These are phyloP conservation scores for Collichthys lucidus DNA, from an alignment of 2,113 vertebrate genomes.

Conservation along the genomic window DNA sequence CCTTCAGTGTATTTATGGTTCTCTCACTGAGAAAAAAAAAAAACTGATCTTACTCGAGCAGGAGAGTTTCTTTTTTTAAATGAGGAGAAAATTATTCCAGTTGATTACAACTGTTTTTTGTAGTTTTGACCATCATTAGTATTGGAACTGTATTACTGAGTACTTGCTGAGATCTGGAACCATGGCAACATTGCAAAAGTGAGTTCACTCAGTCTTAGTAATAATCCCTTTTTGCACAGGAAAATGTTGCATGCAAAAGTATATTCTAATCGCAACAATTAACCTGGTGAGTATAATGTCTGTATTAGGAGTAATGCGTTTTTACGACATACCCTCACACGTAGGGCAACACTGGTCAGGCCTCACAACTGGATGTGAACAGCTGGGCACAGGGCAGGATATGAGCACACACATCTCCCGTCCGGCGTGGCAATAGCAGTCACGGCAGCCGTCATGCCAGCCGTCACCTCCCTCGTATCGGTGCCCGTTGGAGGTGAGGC, in stretches of 20 bases:
- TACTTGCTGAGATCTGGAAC: not conserved
- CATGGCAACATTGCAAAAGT: not conserved
- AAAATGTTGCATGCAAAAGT: no score
- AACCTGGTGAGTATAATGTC: no score
- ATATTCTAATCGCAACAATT: no score
- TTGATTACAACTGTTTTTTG: not conserved
- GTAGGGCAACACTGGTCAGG: slow-evolving; percentile 85
- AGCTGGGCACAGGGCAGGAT: slow-evolving; percentile 84
- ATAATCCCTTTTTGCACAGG: no score
- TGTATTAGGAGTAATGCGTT: no score
- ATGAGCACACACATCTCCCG: slow-evolving; percentile 88
- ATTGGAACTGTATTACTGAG: not conserved
- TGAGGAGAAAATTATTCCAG: not conserved
- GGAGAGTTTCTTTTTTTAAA: not conserved
- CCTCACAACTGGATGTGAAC: slow-evolving; percentile 81
- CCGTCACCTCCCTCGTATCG: slow-evolving; percentile 81
- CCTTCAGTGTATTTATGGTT: not conserved
- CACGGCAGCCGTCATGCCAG: slow-evolving; percentile 87
- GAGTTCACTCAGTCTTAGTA: no score
- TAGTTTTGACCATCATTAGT: not conserved
- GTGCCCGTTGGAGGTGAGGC: slow-evolving; percentile 81
- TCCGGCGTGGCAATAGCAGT: slow-evolving; percentile 85
- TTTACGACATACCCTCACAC: slow-evolving; percentile 81
- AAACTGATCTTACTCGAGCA: not conserved
- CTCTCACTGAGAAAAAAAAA: not conserved